Conservation (phyloP, 2,113 vertebrate genomes). For the Syngnathus scovelli region DNA sequence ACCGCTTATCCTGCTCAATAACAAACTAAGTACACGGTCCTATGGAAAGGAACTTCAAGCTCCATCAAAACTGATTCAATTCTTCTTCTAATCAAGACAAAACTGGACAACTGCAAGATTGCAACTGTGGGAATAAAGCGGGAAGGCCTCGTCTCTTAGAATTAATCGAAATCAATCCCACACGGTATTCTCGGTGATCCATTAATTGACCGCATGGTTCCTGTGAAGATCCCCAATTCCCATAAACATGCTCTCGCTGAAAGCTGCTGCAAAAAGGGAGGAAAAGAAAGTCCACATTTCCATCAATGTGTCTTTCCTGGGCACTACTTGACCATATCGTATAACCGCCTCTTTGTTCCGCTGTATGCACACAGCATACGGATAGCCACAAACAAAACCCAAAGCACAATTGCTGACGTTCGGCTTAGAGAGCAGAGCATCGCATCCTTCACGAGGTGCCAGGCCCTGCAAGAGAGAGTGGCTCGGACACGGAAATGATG, state of each 20-base stretch:
- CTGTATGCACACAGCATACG: not conserved
- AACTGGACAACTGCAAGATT: not conserved
- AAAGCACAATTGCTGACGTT: constrained; percentile 20
- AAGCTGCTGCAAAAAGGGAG: not conserved
- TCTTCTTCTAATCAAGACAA: not conserved
- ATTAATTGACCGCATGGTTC: not conserved
- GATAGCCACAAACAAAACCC: constrained; percentile 21
- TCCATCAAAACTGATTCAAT: too few relatives aligned
- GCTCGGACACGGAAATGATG: constrained; percentile 7
- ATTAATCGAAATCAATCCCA: not conserved
- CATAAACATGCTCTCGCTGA: not conserved
- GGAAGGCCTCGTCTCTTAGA: not conserved
- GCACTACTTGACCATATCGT: not conserved
- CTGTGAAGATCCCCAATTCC: not conserved
- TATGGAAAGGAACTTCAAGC: too few relatives aligned
- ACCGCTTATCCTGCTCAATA: too few relatives aligned
- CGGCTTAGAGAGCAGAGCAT: constrained; percentile 27
- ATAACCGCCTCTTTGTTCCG: not conserved
- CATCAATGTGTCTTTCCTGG: not conserved
- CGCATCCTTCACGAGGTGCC: constrained; percentile 10
- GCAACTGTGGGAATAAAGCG: not conserved
- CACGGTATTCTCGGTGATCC: not conserved
- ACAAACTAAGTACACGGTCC: too few relatives aligned
- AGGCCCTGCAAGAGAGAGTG: constrained; percentile 14
- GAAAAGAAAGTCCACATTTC: not conserved